These are phyloP conservation scores for Apogon talboti DNA, from an alignment of 2,797 vertebrate genomes.

Conservation along the genomic window DNA sequence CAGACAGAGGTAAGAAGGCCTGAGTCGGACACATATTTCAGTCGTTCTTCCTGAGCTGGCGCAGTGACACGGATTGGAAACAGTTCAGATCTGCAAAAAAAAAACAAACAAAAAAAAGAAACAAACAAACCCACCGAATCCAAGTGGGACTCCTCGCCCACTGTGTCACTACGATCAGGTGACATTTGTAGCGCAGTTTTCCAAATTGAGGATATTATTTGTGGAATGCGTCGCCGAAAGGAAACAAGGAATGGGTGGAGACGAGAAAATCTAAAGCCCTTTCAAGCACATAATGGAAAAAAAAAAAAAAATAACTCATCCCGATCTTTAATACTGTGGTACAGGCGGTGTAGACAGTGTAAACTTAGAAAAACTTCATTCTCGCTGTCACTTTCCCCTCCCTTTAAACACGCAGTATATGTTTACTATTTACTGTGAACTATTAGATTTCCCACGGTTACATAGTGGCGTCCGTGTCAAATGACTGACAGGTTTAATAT, in stretches of 20 bases:
- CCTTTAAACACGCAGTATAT: no score
- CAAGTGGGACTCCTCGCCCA: no score
- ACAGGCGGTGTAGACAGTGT: no score
- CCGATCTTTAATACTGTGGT: no score
- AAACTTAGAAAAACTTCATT: no score
- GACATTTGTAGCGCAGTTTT: constrained; percentile 3
- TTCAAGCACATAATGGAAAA: neutral
- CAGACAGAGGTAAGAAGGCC: constrained; percentile 52
- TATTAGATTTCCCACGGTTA: no score
- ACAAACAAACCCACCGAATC: no score
- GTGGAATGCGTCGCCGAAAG: constrained; percentile 4
- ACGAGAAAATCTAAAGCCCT: constrained; percentile 21
- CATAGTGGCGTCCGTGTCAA: neutral
- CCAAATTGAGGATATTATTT: neutral
- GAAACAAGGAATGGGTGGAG: constrained; percentile 58
- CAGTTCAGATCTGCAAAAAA: no score
- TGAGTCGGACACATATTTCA: neutral
- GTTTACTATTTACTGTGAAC: no score
- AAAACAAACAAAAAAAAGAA: no score
- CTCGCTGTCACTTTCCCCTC: no score
- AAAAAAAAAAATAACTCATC: no score
- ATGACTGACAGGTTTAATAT: neutral
- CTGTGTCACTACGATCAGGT: neutral
- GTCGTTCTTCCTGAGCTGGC: neutral
- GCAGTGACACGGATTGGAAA: neutral